phyloP scores from a whole-genome alignment of 2,888 invertebrate species.

The Microdon myrmicae region DNA sequence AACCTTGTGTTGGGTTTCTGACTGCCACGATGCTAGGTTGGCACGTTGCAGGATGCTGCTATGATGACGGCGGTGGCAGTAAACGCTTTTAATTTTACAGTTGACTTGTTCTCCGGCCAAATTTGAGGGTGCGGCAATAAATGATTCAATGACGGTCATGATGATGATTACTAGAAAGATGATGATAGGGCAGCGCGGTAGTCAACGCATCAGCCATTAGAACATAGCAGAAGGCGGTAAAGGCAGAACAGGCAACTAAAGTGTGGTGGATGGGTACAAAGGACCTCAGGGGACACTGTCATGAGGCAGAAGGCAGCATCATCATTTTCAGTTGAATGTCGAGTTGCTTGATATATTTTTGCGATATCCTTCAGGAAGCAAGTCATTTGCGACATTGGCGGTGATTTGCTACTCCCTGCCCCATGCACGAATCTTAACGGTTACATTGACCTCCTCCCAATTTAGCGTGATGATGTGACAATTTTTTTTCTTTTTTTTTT shows the following conservation, averaged over 20 bases:
- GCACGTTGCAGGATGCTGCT: conserved; percentile 1
- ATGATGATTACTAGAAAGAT: conserved; percentile 26
- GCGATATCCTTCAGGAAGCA: conserved; percentile 43
- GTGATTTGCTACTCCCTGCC: conserved; percentile 35
- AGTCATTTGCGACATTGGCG: conserved; percentile 48
- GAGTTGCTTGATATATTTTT: conserved; percentile 22
- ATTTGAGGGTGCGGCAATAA: conserved; percentile 48
- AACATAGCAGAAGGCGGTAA: too few relatives aligned
- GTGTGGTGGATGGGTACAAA: too few relatives aligned
- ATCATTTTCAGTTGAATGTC: conserved; percentile 29
- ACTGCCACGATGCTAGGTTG: neutral
- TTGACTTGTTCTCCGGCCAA: conserved; percentile 49
- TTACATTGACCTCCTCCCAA: conserved; percentile 5
- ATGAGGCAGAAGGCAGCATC: conserved; percentile 30
- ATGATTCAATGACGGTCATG: conserved; percentile 47
- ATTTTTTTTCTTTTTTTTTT: conserved; percentile 22
- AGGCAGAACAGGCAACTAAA: too few relatives aligned
- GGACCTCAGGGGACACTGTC: too few relatives aligned
- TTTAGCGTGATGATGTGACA: conserved; percentile 34
- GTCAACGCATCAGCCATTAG: too few relatives aligned
- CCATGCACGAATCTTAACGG: too few relatives aligned
- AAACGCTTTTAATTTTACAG: conserved; percentile 51
- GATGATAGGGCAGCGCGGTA: conserved; percentile 29
- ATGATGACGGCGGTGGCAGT: conserved; percentile 33
- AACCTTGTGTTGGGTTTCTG: conserved; percentile 23